phyloP scores from a whole-genome alignment of 2,888 invertebrate genomes.

The Octonoba sinensis region DNA sequence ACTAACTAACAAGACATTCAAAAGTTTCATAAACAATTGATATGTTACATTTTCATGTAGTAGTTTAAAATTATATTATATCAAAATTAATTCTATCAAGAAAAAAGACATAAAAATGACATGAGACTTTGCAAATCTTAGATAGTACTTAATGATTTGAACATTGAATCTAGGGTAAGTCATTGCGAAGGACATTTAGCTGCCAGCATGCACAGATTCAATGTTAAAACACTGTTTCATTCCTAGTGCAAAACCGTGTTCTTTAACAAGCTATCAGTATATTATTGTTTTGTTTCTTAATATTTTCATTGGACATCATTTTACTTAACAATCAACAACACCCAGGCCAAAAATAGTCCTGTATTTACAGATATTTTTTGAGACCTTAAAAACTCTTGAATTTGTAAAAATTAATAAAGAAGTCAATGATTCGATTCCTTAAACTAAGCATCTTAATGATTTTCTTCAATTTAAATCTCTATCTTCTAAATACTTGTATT shows the following conservation, averaged over 20 bases:
- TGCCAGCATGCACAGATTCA: slow-evolving; percentile 12
- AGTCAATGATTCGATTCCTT: neutral
- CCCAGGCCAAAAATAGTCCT: slow-evolving; percentile 27
- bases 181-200: slow-evolving; percentile 3
- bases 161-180: neutral
- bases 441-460: slow-evolving; percentile 18
- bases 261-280: no score
- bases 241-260: slow-evolving; percentile 32
- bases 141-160: neutral
- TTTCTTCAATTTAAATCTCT: slow-evolving; percentile 90
- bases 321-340: neutral
- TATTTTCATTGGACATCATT: neutral
- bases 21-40: no score
- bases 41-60: no score
- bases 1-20: no score
- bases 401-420: slow-evolving; percentile 7
- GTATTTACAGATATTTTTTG: slow-evolving; percentile 33
- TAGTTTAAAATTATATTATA: no score
- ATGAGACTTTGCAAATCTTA: neutral
- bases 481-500: slow-evolving; percentile 99
- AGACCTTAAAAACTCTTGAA: slow-evolving; percentile 41
- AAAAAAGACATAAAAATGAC: neutral
- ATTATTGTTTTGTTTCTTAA: neutral
- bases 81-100: neutral
- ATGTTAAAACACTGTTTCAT: neutral